Conservation (phyloP, 2,797 vertebrate species). For the Takifugu rubripes region DNA sequence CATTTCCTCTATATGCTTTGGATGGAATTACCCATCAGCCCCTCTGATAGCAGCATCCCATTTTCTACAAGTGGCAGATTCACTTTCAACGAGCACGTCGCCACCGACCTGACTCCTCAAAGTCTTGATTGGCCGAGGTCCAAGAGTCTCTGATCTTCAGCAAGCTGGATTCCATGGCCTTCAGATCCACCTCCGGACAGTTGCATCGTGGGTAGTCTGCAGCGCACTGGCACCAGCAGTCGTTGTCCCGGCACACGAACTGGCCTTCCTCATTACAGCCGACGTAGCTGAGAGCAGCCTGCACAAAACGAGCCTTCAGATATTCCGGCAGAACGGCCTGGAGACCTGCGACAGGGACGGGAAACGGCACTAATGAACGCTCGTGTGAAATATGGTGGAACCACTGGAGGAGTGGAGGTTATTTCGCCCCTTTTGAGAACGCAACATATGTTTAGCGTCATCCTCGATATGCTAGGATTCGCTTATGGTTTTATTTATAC, state of each 20-base stretch:
- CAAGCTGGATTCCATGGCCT: slow-evolving; percentile 90
- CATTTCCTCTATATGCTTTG: slow-evolving; percentile 23
- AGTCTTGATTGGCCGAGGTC: slow-evolving; percentile 87
- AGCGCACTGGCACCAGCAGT: slow-evolving; percentile 95
- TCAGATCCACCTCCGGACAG: slow-evolving; percentile 91
- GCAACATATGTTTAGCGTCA: slow-evolving; percentile 40
- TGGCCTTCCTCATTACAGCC: slow-evolving; percentile 95
- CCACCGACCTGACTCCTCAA: slow-evolving; percentile 89
- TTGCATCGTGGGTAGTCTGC: slow-evolving; percentile 88
- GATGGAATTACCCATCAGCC: slow-evolving; percentile 4
- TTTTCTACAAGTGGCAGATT: slow-evolving; percentile 24
- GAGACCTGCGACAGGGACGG: slow-evolving; percentile 75
- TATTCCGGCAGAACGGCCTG: slow-evolving; percentile 91
- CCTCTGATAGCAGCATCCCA: slow-evolving; percentile 14
- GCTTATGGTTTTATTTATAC: slow-evolving; percentile 51
- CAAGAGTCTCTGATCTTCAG: slow-evolving; percentile 86
- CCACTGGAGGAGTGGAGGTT: slow-evolving; percentile 2
- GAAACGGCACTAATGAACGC: slow-evolving; percentile 17
- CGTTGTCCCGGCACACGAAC: slow-evolving; percentile 91
- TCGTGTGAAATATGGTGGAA: slow-evolving; percentile 16
- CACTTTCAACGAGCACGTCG: not conserved
- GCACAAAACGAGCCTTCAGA: slow-evolving; percentile 87
- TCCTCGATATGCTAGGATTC: slow-evolving; percentile 42
- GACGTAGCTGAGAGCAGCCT: slow-evolving; percentile 94
- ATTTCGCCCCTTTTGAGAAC: not conserved